Evolutionary conservation across 2,888 invertebrate species (phyloP), one percentile per base, ranked within the genome.

Genomic region (Nasonia oneida): DNA sequence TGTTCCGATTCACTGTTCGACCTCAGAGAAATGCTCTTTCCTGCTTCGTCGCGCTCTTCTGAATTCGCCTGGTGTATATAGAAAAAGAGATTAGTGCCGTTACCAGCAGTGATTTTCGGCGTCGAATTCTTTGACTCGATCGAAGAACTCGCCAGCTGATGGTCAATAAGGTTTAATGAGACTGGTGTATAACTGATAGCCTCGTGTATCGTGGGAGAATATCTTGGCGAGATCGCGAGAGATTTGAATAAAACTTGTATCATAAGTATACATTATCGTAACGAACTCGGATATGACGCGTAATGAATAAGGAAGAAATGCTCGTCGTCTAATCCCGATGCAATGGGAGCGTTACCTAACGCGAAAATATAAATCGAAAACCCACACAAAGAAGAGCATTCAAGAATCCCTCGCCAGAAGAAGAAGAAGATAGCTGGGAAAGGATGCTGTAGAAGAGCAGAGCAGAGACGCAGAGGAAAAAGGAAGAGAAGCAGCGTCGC

Each of bases 1-100:
- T 79, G 81, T 80, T 82, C 73, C 76, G 81, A 70, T 83, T 75
- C 57, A 53, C 71, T 67, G 78, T 53, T 50, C 73, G 80, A 78
- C 79, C 74, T 86, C 70, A 79, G 8, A 61, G 76, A 71, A 71
- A 37, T 80, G 74, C 64, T 74, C 81, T 70, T 80, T 80, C 50
- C 61, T 75, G 79, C 53, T 75, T 50, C 42, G 42, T 57, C 78
- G 74, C 74, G 37, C 37, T 75, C 61, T 83, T 76, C 57, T 64
- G 84, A 73, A 81, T 81, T 53, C 73, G 29, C 29, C 29, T 29
- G 1, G 29, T 29, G 29, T 29, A 29, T 29, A 29, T 1, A 29
- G 29, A 29, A 29, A 81, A 81, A 77, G 39, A 70, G 71, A 37
- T 47, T 23, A 70, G 42, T 71, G 53, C 70, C 77, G 76, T 83